Base-by-base conservation (phyloP, 1,140 invertebrate species). In the Bombus superbus region DNA sequence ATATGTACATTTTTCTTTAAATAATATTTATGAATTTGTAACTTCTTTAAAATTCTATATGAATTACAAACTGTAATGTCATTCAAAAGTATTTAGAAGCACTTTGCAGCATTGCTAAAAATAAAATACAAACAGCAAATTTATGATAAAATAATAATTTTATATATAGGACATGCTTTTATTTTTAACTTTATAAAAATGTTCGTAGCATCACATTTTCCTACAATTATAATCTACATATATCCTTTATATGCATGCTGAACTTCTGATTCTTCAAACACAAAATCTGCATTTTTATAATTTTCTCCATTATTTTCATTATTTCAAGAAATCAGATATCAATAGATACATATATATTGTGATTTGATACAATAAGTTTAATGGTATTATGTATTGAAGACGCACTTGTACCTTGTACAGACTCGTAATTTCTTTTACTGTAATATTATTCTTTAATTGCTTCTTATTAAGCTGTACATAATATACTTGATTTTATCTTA, bases 351-450 rank as follows among this genome's bases (percentile, higher is more conserved):
- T 35, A 76, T 68, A 69, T 32, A 47, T 64, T 66, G 66, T 57
- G 53, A 74, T 38, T 77, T 53, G 15, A 79, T 68, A 75, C 3
- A 47, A 69, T 76, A 79, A 53, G 1, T 62, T 77, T 66, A 40
- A 69, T 87, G 88, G 79, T 66, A 62, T 42, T 75, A 28, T 81
- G 88, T 57, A 90, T 59, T 83, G 73, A 81, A 87, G 91, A 93
- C 92, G 93, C 94, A 94, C 94, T 93, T 94, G 85, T 93, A 95
- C 94, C 94, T 94, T 93, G 86, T 92, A 94, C 91, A 94, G 94
- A 95, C 94, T 94, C 94, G 90, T 68, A 86, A 90, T 62, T 85
- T 47, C 32, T 44, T 59, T 57, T 69, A 68, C 44, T 72, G 62
- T 44, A 38, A 57, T 77, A 80, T 59, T 77, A 81, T 62, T 38